Base-by-base conservation (phyloP, 1,140 invertebrate species). In the Cyclargus thomasi region DNA sequence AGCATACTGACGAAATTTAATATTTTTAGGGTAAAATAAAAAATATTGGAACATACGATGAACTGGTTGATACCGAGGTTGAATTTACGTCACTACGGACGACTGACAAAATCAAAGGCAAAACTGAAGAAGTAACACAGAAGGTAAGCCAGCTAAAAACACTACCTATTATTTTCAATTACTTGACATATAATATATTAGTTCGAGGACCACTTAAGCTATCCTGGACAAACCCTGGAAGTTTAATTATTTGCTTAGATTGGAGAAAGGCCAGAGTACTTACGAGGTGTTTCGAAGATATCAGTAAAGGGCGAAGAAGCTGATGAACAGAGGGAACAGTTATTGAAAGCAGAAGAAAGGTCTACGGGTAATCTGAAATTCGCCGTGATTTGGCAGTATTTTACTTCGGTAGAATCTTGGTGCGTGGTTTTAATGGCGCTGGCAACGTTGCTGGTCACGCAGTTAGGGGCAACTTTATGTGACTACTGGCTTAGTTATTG, bases 401-500 rank as follows among this genome's bases (percentile, higher is more conserved):
- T 97, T 65, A 84, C 82, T 21, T 91, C 94, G 0, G 96, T 96
- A 14, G 91, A 93, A 5, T 94, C 93, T 1, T 88, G 91, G 20
- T 86, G 91, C 18, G 79, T 93, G 11, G 90, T 96, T 0, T 62
- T 91, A 0, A 69, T 93, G 0, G 91, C 96, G 20, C 62, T 94
- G 0, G 57, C 94, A 0, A 68, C 94, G 0, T 92, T 95, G 74
- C 14, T 96, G 0, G 16, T 95, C 0, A 93, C 95, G 0, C 95
- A 97, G 89, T 83, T 92, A 0, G 83, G 92, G 0, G 95, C 94
- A 36, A 95, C 94, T 69, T 92, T 93, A 0, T 92, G 93, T 5
- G 96, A 98, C 79, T 97, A 94, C 78, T 97, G 96, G 93, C 89
- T 97, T 0, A 94, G 95, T 70, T 94, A 93, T 67, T 97, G 96